Evolutionary conservation across 2,888 invertebrate genomes (phyloP), one percentile per base, ranked within the genome.

Genomic region (Salpingus planirostris): DNA sequence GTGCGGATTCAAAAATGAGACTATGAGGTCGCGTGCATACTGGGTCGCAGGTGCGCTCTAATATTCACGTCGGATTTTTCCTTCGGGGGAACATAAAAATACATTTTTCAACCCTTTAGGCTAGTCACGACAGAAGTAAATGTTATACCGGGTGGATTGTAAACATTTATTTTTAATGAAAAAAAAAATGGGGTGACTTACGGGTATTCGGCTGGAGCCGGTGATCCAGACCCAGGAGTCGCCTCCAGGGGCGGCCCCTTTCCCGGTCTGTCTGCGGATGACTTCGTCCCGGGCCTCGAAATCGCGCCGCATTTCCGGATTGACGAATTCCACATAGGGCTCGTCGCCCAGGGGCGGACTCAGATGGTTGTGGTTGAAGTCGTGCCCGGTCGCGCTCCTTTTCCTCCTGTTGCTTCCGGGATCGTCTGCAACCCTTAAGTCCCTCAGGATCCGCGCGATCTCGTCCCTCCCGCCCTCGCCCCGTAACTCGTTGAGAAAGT

Each of bases 141-240:
- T n/a, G n/a, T n/a, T n/a, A n/a, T n/a, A n/a, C n/a, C n/a, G n/a
- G n/a, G n/a, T n/a, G n/a, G n/a, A n/a, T n/a, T n/a, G n/a, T n/a
- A n/a, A n/a, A n/a, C n/a, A 27, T 27, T 13, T 11, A 27, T 15
- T 25, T 13, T 23, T 18, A 8, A 18, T 8, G 8, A 18, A 18
- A 24, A 11, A 2, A 13, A 13, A 28, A 21, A 7, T n/a, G n/a
- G n/a, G 11, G 10, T 8, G 22, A 66, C 73, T 71, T 62, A 87
- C 87, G 55, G 89, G 86, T 47, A 90, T 86, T 47, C 88, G 75
- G 18, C 88, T 87, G 52, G 87, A 86, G 42, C 86, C 83, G 32
- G 88, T 87, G 44, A 90, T 64, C 82, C 88, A 89, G 44, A 89
- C 80, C 86, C 86, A 87, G 13, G 80, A 78, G 47, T 84, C 82